Base-by-base conservation (phyloP, 2,113 vertebrate species). In the Todiramphus saurophagus region DNA sequence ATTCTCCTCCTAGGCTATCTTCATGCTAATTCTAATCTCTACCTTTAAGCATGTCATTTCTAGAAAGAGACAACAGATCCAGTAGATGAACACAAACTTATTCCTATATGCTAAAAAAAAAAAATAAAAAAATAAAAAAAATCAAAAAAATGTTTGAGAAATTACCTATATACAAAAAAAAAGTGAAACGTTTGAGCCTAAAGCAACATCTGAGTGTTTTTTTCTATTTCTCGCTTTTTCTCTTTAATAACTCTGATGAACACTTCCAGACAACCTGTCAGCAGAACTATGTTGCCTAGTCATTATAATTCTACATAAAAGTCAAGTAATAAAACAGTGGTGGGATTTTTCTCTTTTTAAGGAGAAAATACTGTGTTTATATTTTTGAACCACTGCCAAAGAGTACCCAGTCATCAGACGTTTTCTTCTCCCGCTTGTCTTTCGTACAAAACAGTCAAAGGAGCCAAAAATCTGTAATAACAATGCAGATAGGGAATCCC, bases 301-400 rank as follows among this genome's bases (percentile, higher is more conserved):
- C 20, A 70, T 88, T 91, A n/a, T 24, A 90, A 70, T 85, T 80
- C 63, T 35, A 43, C 12, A 51, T n/a, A 78, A 55, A 89, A 28
- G 25, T 35, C 19, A 62, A 88, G 41, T 23, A 85, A 89, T 83
- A 94, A 87, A 86, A 23, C 46, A 59, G 67, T 6, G 86, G n/a
- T 6, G 1, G 51, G 20, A 5, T 69, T 86, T 85, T 72, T 44
- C 41, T 77, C 37, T 80, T 90, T 69, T 87, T 59, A 76, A 84
- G 48, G 8, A 62, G 25, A 95, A 90, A 88, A 85, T 35, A 58
- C 41, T 86, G 33, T 46, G 33, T 91, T 93, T 94, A 41, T 93
- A 37, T 27, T 51, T 76, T 83, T 97, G 88, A 93, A 77, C 20
- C 12, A 25, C 41, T 56, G 48, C 87, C 90, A 94, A 89, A 82